Percentiles rank a stretch among this genome's conserved stretches.
phyloP scores from a whole-genome alignment of 2,113 vertebrate genomes.

The Dasyornis broadbenti region DNA sequence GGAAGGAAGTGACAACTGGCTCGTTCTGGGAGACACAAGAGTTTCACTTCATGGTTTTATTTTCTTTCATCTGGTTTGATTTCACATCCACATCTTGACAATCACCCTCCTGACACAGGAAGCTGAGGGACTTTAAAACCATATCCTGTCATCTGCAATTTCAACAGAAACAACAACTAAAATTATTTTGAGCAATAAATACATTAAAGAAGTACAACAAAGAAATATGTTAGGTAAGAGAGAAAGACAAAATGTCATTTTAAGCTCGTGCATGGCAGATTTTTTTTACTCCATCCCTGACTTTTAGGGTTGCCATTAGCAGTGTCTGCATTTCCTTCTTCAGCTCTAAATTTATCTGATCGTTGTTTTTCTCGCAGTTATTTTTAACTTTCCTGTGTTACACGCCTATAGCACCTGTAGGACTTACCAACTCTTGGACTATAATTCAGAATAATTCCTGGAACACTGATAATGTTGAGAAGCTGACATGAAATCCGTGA shows the following conservation, averaged over 20 bases:
- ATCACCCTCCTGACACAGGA: not conserved
- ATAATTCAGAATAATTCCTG: not conserved
- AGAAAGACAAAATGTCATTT: not conserved
- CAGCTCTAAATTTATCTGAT: not conserved
- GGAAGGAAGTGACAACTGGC: not conserved
- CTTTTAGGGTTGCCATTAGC: not conserved
- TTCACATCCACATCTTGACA: not conserved
- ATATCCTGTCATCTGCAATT: not conserved
- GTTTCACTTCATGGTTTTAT: slow-evolving; percentile 14
- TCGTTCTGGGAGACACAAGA: not conserved
- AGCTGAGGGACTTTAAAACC: not conserved
- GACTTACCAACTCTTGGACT: not conserved
- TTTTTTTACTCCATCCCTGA: not conserved
- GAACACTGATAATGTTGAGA: not conserved
- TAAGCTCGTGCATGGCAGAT: not conserved
- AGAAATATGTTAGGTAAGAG: not conserved
- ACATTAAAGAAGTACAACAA: not conserved
- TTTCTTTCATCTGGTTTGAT: slow-evolving; percentile 2
- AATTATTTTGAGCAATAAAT: not conserved
- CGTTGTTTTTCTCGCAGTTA: not conserved
- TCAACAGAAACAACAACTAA: not conserved
- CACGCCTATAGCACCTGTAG: not conserved
- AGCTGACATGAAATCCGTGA: not conserved
- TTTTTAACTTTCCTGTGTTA: not conserved
- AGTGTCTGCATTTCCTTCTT: not conserved